Percentiles rank a stretch among this genome's conserved stretches.
Conservation (phyloP, 2,113 vertebrate species). For the Odocoileus virginianus region DNA sequence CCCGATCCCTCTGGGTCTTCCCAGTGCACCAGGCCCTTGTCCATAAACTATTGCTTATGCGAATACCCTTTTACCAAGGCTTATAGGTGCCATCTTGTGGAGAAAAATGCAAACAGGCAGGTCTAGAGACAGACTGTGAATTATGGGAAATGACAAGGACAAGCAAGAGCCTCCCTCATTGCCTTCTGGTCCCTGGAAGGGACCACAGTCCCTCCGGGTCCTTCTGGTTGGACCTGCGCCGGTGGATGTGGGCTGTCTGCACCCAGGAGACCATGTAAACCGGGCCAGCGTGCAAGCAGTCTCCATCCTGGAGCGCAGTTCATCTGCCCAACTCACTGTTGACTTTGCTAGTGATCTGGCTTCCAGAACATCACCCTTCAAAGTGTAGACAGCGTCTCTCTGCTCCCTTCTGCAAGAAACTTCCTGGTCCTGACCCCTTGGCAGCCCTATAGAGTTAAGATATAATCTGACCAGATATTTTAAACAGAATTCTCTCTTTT, state of each 20-base stretch:
- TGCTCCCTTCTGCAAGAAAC: not conserved
- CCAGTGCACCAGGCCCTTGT: not conserved
- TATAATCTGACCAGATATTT: not conserved
- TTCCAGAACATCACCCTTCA: not conserved
- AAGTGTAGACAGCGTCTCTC: not conserved
- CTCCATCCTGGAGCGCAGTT: not conserved
- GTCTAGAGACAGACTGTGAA: not conserved
- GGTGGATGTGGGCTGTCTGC: fast-evolving
- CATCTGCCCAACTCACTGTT: not conserved
- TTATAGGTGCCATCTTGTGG: constrained; percentile 77
- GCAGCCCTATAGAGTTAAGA: not conserved
- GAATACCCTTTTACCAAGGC: constrained; percentile 5
- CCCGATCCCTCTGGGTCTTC: too few relatives aligned
- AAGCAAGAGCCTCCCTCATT: not conserved
- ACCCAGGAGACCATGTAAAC: not conserved
- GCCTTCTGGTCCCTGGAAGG: not conserved
- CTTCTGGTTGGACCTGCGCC: not conserved
- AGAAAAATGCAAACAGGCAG: constrained; percentile 14
- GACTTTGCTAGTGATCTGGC: not conserved
- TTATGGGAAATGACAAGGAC: not conserved
- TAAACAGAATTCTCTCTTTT: not conserved
- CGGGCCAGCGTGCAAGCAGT: not conserved
- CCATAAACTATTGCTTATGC: not conserved
- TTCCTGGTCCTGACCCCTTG: not conserved
- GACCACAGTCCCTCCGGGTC: not conserved